Evolutionary conservation across 2,888 invertebrate genomes (phyloP).

Genomic region (Cephalotes varians): DNA sequence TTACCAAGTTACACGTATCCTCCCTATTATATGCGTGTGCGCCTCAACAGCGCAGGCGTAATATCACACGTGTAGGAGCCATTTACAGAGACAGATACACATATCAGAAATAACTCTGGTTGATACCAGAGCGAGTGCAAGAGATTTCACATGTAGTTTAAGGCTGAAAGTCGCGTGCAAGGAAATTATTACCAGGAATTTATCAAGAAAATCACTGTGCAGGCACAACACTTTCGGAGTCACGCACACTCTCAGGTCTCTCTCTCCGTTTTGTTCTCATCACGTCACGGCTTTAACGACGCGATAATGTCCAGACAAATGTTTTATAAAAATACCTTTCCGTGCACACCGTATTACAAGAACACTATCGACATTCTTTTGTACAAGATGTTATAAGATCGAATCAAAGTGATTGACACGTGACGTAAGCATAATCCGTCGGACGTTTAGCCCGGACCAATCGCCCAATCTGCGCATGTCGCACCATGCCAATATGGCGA

Average conservation of each 20-base stretch:
- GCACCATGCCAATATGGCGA: constrained; percentile 78
- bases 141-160: constrained; percentile 5
- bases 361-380: constrained; percentile 1
- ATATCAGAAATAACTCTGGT: constrained; percentile 13
- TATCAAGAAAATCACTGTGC: constrained; percentile 26
- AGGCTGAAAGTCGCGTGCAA: neutral
- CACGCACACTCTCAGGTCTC: constrained; percentile 5
- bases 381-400: too few relatives aligned
- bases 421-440: constrained; percentile 66
- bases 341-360: neutral
- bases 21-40: neutral
- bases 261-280: neutral
- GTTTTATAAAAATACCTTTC: neutral
- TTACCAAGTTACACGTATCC: constrained; percentile 16
- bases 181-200: constrained; percentile 9
- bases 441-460: constrained; percentile 30
- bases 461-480: constrained; percentile 74
- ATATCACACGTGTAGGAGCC: constrained; percentile 9
- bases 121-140: neutral
- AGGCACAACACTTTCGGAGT: constrained; percentile 36
- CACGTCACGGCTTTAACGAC: neutral
- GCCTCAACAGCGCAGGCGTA: constrained; percentile 34
- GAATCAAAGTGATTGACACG: constrained; percentile 35
- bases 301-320: neutral
- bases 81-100: constrained; percentile 26